A percentile compares a stretch with the other conserved stretches of the same genome.
phyloP scores from a whole-genome alignment of 2,888 invertebrate species.

The Cheilosia vulpina region DNA sequence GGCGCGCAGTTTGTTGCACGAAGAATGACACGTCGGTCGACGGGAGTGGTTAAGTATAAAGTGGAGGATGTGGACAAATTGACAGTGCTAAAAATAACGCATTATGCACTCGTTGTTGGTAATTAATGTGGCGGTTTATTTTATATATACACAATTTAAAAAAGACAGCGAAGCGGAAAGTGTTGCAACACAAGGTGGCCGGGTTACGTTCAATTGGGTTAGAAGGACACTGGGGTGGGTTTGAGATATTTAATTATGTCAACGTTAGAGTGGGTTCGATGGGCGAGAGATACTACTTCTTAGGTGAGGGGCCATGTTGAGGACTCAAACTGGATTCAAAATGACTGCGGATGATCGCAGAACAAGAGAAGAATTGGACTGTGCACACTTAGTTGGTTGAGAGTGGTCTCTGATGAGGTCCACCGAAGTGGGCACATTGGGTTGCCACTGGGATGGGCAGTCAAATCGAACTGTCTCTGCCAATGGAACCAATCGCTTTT shows the following conservation, averaged over 20 bases:
- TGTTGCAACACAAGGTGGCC: conserved; percentile 1
- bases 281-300: too few species aligned
- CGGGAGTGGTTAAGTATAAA: conserved; percentile 5
- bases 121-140: conserved; percentile 20
- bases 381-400: too few species aligned
- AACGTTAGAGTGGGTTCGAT: not conserved
- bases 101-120: conserved; percentile 15
- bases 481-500: too few species aligned
- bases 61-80: conserved; percentile 18
- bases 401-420: too few species aligned
- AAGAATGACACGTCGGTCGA: conserved; percentile 2
- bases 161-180: conserved; percentile 10
- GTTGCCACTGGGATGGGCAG: too few species aligned
- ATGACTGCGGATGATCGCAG: too few species aligned
- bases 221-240: conserved; percentile 10
- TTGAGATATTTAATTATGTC: not conserved
- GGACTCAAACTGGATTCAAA: too few species aligned
- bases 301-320: too few species aligned
- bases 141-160: conserved; percentile 1
- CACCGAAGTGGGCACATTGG: too few species aligned
- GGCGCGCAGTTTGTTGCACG: conserved; percentile 27
- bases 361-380: too few species aligned
- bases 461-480: too few species aligned
- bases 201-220: not conserved
- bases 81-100: conserved; percentile 36